Base-by-base conservation (phyloP, 2,888 invertebrate species). In the Coelogynopora nodosa region DNA sequence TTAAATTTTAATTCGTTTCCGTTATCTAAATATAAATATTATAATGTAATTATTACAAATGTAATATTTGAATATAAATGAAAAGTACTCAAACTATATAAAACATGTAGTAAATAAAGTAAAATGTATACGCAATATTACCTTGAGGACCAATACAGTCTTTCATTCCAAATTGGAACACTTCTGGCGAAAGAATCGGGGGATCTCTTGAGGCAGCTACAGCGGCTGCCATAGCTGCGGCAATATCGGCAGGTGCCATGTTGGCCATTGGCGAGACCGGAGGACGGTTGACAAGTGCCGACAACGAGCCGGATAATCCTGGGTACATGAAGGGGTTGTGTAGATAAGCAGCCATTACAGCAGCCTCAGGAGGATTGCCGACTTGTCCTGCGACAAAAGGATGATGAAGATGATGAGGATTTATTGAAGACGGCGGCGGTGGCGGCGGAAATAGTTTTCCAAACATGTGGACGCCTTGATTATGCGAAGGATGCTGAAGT, bases 321-420 rank as follows among this genome's bases (percentile, higher is more conserved):
- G 74, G 74, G 23, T 74, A 74, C 74, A 74, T 74, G 74, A 74
- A 74, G 23, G 74, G 74, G 74, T 74, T 74, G 74, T 74, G 74
- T 5, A 74, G 23, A 26, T 74, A 74, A 23, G 74, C 74, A 26
- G 74, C 74, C 23, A 23, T 23, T 26, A 74, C 23, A n/a, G 74
- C 74, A 13, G 74, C 74, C 18, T 74, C 74, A 13, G 74, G 18
- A 5, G 74, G 74, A 26, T 74, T 74, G 5, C 10, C 74, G 5
- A 23, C 2, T 23, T 10, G 74, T 2, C 49, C 49, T 10, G 49
- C 49, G 49, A 5, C 5, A 49, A 49, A 49, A 49, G 49, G 5
- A 5, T 5, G 5, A 18, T 49, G 49, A 49, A 10, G 49, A 5
- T 5, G 49, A 49, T 49, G 49, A 49, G 5, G 5, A 5, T 10